phyloP scores from a whole-genome alignment of 2,113 vertebrate species.

The Tachuris rubrigastra region DNA sequence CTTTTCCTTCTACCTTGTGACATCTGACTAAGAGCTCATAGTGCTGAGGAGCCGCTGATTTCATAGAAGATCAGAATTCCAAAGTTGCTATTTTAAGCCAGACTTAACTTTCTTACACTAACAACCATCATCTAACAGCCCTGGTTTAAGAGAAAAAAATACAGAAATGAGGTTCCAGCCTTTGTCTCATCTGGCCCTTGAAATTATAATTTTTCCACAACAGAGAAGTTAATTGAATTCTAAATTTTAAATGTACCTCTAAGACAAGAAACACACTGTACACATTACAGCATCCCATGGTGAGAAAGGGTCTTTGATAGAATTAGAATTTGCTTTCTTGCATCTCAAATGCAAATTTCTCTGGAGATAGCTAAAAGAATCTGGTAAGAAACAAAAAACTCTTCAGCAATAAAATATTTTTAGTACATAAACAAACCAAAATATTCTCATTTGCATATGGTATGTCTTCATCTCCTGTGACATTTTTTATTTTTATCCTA shows the following conservation, averaged over 20 bases:
- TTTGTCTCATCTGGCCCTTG: not conserved
- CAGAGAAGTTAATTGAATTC: not conserved
- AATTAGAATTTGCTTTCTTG: slow-evolving; percentile 8
- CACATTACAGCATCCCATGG: not conserved
- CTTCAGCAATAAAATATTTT: slow-evolving; percentile 45
- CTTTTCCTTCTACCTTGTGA: not conserved
- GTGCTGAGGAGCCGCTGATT: not conserved
- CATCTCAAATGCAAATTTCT: slow-evolving; percentile 44
- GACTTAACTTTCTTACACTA: not conserved
- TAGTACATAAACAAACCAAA: slow-evolving; percentile 46
- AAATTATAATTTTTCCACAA: not conserved
- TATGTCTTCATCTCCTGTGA: slow-evolving; percentile 30
- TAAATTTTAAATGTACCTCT: slow-evolving; percentile 1
- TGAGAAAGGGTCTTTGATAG: slow-evolving; percentile 34
- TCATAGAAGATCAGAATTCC: not conserved
- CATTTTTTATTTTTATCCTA: slow-evolving; percentile 59
- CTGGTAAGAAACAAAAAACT: slow-evolving; percentile 1
- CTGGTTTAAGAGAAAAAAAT: not conserved
- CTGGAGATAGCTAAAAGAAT: slow-evolving; percentile 26
- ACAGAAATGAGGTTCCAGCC: not conserved
- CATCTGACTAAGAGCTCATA: not conserved
- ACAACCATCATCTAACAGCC: not conserved
- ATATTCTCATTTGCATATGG: slow-evolving; percentile 41
- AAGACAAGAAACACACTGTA: slow-evolving; percentile 5
- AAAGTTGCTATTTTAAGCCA: not conserved